phyloP scores from a whole-genome alignment of 2,888 invertebrate species.

The Polyommatus iphigenia region DNA sequence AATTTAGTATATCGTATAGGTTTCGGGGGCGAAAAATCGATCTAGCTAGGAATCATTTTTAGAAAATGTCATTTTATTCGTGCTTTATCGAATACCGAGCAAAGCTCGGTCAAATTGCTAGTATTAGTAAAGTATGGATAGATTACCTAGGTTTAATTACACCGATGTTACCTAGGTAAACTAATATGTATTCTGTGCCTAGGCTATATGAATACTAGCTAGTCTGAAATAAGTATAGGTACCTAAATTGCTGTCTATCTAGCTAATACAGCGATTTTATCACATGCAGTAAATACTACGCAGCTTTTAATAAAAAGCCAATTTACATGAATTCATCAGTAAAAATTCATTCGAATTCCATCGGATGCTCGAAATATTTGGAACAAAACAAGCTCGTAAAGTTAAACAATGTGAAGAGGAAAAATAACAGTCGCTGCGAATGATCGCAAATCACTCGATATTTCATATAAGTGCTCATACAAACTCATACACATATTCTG shows the following conservation, averaged over 20 bases:
- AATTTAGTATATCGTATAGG: too few relatives aligned
- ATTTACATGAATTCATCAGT: neutral
- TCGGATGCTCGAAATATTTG: neutral
- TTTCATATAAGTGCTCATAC: conserved; percentile 24
- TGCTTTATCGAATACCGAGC: too few relatives aligned
- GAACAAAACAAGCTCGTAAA: conserved; percentile 15
- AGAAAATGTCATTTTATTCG: too few relatives aligned
- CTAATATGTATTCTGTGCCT: too few relatives aligned
- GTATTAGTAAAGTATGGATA: too few relatives aligned
- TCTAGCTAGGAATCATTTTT: too few relatives aligned
- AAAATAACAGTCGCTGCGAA: conserved; percentile 14
- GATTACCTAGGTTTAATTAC: neutral
- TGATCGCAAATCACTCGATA: conserved; percentile 19
- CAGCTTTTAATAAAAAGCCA: neutral
- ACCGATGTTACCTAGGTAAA: too few relatives aligned
- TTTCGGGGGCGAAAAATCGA: too few relatives aligned
- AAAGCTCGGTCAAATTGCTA: too few relatives aligned
- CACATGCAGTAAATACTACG: neutral
- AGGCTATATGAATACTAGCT: too few relatives aligned
- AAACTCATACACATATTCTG: neutral
- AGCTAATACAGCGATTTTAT: neutral
- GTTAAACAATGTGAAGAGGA: conserved; percentile 11
- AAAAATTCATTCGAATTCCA: conserved; percentile 9
- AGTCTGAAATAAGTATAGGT: too few relatives aligned
- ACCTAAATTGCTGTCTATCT: neutral